Percentiles rank a stretch among this genome's conserved stretches.
These are phyloP conservation scores for Pionites leucogaster DNA, from an alignment of 2,113 vertebrate species.

Conservation along the genomic window DNA sequence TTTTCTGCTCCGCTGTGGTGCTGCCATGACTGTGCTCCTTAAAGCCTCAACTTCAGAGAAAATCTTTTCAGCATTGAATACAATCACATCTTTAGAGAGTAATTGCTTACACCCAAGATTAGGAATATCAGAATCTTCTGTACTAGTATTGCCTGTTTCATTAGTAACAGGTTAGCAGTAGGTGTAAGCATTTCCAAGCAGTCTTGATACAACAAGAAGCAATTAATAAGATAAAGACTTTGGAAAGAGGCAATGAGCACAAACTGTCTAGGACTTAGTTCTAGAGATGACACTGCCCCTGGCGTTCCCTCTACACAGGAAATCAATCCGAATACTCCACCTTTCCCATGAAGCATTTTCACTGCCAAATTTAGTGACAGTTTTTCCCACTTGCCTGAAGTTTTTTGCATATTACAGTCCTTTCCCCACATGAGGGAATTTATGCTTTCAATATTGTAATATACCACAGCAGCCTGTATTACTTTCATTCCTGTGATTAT, in stretches of 20 bases:
- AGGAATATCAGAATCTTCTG: neutral
- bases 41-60: neutral
- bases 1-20: neutral
- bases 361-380: neutral
- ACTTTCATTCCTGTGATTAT: slow-evolving; percentile 27
- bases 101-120: neutral
- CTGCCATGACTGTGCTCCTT: neutral
- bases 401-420: neutral
- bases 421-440: neutral
- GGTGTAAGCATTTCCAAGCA: neutral
- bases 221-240: neutral
- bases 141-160: neutral
- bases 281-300: neutral
- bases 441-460: slow-evolving; percentile 20
- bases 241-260: neutral
- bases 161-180: neutral
- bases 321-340: neutral
- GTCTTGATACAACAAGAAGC: neutral
- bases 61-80: neutral
- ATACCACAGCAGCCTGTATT: neutral
- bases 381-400: neutral
- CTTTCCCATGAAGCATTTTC: neutral
- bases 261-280: neutral
- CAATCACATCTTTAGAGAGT: neutral
- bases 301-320: neutral